Percentiles rank a stretch among this genome's conserved stretches.
phyloP scores from a whole-genome alignment of 2,113 vertebrate genomes.

The Barnardius zonarius region DNA sequence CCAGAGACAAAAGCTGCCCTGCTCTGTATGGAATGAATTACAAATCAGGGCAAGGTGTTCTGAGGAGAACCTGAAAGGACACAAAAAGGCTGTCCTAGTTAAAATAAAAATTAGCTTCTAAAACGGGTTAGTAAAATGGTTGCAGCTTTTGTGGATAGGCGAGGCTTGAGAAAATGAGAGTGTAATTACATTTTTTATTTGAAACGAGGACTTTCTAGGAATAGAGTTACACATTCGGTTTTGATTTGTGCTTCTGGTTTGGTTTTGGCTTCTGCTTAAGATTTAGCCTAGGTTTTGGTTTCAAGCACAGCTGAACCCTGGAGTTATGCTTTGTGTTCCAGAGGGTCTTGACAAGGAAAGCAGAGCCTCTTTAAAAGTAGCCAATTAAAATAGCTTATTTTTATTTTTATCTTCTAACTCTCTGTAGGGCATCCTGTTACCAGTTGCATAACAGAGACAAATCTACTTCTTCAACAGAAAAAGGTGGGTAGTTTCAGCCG shows the following conservation, averaged over 20 bases:
- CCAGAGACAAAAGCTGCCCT: background rate
- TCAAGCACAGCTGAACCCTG: background rate
- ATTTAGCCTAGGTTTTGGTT: conserved; percentile 16
- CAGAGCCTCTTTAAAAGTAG: background rate
- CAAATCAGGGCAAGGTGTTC: conserved; percentile 2
- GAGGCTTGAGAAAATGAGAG: background rate
- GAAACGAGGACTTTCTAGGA: conserved; percentile 44
- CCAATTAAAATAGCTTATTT: background rate
- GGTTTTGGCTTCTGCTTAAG: background rate
- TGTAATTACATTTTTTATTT: background rate
- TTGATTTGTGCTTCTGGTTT: conserved; percentile 38
- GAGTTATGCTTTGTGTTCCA: background rate
- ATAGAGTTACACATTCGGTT: conserved; percentile 13
- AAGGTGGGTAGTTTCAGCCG: background rate
- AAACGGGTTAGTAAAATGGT: background rate
- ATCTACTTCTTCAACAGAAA: background rate
- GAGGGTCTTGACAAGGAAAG: background rate
- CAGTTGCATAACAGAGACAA: background rate
- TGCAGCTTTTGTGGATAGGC: background rate
- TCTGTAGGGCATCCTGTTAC: background rate
- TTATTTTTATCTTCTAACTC: background rate
- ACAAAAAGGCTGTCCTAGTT: background rate
- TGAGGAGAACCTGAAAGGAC: background rate
- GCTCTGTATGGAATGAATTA: conserved; percentile 5
- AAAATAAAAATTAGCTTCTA: conserved; percentile 27